These are phyloP conservation scores for Yponomeuta plumbellus DNA, from an alignment of 2,888 invertebrate genomes.

Conservation along the genomic window DNA sequence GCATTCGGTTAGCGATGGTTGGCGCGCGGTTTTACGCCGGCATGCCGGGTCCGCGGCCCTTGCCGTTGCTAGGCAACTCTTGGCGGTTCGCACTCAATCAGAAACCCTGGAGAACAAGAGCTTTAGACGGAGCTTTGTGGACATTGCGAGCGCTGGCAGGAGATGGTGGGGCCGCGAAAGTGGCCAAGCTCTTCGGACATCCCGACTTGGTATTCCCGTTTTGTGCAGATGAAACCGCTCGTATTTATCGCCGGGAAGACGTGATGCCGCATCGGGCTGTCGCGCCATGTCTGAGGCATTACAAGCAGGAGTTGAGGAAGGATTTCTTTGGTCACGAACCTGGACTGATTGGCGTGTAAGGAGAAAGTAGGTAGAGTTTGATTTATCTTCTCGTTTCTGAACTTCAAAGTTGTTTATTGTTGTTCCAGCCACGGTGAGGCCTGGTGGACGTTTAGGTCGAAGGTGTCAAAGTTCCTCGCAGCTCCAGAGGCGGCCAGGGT, in stretches of 20 bases:
- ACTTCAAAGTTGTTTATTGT: not conserved
- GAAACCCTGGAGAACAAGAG: conserved; percentile 70
- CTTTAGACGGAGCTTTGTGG: conserved; percentile 70
- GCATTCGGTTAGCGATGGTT: conserved; percentile 52
- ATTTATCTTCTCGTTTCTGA: not conserved
- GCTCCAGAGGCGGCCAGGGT: conserved; percentile 87
- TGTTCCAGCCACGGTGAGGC: conserved; percentile 86
- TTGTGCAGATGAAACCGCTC: conserved; percentile 83
- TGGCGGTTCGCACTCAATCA: conserved; percentile 84
- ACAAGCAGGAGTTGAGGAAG: conserved; percentile 80
- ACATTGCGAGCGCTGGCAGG: conserved; percentile 66
- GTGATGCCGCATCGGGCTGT: conserved; percentile 82
- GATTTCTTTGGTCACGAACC: conserved; percentile 84
- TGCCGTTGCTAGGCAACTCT: conserved; percentile 86
- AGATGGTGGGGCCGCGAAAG: conserved; percentile 75
- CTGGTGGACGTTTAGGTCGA: conserved; percentile 90
- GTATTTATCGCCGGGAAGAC: conserved; percentile 82
- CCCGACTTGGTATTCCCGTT: conserved; percentile 85
- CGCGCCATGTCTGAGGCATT: conserved; percentile 83
- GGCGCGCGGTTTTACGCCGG: conserved; percentile 75
- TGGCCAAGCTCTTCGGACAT: conserved; percentile 84
- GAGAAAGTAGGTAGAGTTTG: conserved; percentile 36
- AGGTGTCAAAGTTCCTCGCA: conserved; percentile 89
- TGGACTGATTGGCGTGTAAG: conserved; percentile 85
- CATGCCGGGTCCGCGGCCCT: conserved; percentile 84